Evolutionary conservation across 2,797 vertebrate species (phyloP).

Genomic region (Amphiprion clarkii): DNA sequence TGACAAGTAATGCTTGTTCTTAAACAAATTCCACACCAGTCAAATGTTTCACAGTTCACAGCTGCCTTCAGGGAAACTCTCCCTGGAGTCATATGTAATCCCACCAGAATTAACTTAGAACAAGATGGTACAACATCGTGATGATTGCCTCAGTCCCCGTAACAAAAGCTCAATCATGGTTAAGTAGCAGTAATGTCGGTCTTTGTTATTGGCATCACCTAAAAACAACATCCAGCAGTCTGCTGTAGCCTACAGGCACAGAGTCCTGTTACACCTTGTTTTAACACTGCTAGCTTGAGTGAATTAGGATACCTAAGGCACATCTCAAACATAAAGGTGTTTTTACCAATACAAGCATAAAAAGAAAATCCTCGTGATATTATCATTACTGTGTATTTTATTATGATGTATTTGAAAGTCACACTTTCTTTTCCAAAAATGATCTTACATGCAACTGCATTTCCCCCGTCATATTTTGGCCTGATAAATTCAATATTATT

Average conservation of each 20-base stretch:
- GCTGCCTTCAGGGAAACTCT: constrained; percentile 40
- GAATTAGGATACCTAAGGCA: constrained; percentile 29
- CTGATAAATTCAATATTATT: too few species aligned
- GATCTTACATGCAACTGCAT: background rate
- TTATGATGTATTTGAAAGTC: too few species aligned
- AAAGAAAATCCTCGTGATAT: background rate
- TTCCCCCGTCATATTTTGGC: background rate
- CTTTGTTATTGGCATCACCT: constrained; percentile 61
- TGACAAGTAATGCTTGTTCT: constrained; percentile 1
- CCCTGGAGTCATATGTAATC: constrained; percentile 47
- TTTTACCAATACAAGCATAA: constrained; percentile 22
- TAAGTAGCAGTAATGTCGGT: constrained; percentile 70
- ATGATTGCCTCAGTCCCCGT: constrained; percentile 53
- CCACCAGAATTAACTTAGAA: constrained; percentile 52
- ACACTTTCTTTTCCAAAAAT: background rate
- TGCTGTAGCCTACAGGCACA: constrained; percentile 48
- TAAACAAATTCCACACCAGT: constrained; percentile 43
- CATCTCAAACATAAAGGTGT: constrained; percentile 36
- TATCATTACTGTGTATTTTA: too few species aligned
- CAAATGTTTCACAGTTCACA: constrained; percentile 26
- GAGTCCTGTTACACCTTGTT: constrained; percentile 66
- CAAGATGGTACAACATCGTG: constrained; percentile 53
- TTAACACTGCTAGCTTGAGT: constrained; percentile 28
- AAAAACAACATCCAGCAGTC: constrained; percentile 64
- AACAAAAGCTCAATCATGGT: constrained; percentile 75